phyloP scores from a whole-genome alignment of 2,113 vertebrate species.

The Gymnogyps californianus region DNA sequence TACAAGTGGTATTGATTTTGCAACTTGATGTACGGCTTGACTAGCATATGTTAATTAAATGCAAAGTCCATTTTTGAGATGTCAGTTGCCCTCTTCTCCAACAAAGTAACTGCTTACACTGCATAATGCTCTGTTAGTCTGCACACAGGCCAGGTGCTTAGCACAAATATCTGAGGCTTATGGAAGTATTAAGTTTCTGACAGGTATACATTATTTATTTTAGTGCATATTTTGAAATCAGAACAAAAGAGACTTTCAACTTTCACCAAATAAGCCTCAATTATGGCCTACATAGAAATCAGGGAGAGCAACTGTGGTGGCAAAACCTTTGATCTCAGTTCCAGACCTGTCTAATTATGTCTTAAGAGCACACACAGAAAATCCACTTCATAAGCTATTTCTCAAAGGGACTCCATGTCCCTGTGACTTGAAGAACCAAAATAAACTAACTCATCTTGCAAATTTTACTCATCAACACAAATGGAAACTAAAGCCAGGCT shows the following conservation, averaged over 20 bases:
- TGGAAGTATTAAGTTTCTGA: background rate
- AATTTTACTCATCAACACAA: background rate
- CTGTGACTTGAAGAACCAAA: background rate
- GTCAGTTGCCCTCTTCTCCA: background rate
- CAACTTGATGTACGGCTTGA: background rate
- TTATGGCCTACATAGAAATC: background rate
- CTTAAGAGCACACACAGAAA: background rate
- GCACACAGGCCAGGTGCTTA: background rate
- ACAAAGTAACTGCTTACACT: background rate
- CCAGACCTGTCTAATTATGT: background rate
- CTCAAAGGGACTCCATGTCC: background rate
- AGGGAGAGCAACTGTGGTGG: background rate
- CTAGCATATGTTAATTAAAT: background rate
- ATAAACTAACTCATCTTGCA: background rate
- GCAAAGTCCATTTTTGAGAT: background rate
- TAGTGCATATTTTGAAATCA: background rate
- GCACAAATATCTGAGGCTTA: background rate
- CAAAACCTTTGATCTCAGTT: background rate
- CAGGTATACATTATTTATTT: background rate
- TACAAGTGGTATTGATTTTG: background rate
- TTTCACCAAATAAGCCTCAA: background rate
- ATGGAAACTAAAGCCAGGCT: background rate
- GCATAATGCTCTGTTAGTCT: background rate
- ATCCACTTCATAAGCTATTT: background rate
- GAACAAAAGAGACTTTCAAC: background rate